Percentiles rank a stretch among this genome's conserved stretches.
Evolutionary conservation across 1,140 invertebrate species (phyloP).

Genomic region (Drosophila takahashii): DNA sequence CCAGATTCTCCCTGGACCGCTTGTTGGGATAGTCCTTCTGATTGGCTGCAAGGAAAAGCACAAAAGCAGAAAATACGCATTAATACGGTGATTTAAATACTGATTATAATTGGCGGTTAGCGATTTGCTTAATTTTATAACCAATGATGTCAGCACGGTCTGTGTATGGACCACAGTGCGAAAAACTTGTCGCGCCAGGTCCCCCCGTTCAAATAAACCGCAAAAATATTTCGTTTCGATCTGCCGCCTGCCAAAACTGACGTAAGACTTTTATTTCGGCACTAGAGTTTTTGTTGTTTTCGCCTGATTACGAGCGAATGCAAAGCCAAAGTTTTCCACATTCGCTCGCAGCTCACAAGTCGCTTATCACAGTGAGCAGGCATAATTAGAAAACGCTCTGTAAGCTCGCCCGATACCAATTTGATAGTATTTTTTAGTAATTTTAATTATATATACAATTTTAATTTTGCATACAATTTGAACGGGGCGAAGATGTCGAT

Average conservation of each 20-base stretch:
- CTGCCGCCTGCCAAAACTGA: conserved; percentile 73
- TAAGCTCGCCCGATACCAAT: conserved; percentile 11
- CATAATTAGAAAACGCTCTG: conserved; percentile 34
- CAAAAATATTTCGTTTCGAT: conserved; percentile 52
- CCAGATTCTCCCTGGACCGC: conserved; percentile 87
- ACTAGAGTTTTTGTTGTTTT: conserved; percentile 27
- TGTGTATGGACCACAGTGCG: conserved; percentile 44
- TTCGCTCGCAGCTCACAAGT: conserved; percentile 15
- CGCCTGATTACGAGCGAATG: conserved; percentile 32
- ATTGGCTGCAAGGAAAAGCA: conserved; percentile 87
- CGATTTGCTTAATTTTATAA: conserved; percentile 48
- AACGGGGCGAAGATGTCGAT: background rate
- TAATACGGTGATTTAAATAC: conserved; percentile 31
- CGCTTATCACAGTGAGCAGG: conserved; percentile 40
- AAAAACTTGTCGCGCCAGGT: conserved; percentile 74
- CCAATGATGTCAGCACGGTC: conserved; percentile 67
- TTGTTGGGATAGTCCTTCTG: conserved; percentile 88
- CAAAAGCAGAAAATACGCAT: conserved; percentile 6
- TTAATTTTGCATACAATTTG: no score
- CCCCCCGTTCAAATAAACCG: conserved; percentile 42
- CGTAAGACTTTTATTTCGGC: conserved; percentile 81
- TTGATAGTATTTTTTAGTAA: conserved; percentile 8
- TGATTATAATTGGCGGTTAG: conserved; percentile 34
- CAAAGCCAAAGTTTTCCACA: conserved; percentile 42
- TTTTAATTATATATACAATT: background rate